Evolutionary conservation across 2,888 invertebrate genomes (phyloP).

Genomic region (Stegophylla sp.): DNA sequence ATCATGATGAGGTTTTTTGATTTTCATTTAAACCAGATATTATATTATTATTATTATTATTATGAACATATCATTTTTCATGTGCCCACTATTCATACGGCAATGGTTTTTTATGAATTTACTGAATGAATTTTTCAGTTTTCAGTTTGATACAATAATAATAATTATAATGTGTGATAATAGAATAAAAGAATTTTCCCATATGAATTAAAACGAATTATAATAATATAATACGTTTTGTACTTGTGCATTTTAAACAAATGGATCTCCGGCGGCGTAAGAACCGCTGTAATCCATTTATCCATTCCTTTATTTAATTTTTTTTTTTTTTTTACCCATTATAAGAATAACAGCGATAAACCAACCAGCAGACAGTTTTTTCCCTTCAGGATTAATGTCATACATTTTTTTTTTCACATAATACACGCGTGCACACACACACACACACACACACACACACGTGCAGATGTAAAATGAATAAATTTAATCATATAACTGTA

Average conservation of each 20-base stretch:
- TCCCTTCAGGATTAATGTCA: not conserved
- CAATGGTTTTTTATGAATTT: not conserved
- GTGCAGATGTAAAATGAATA: too few relatives aligned
- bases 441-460: too few relatives aligned
- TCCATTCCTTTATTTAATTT: not conserved
- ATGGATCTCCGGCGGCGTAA: not conserved
- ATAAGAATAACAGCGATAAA: not conserved
- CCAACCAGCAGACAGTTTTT: conserved; percentile 5
- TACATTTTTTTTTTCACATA: not conserved
- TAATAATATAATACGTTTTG: not conserved
- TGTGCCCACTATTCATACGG: not conserved
- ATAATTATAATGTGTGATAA: not conserved
- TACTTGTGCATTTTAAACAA: not conserved
- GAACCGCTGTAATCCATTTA: not conserved
- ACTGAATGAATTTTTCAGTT: not conserved
- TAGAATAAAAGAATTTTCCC: not conserved
- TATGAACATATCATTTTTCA: not conserved
- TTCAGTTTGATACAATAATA: not conserved
- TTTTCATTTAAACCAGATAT: not conserved
- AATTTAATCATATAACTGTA: too few relatives aligned
- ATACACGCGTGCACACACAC: not conserved
- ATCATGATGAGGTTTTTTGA: not conserved
- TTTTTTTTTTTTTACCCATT: not conserved
- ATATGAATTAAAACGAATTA: not conserved
- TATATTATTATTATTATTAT: too few relatives aligned